These are phyloP conservation scores for Drosophila cardini DNA, from an alignment of 1,140 invertebrate genomes.

Conservation along the genomic window DNA sequence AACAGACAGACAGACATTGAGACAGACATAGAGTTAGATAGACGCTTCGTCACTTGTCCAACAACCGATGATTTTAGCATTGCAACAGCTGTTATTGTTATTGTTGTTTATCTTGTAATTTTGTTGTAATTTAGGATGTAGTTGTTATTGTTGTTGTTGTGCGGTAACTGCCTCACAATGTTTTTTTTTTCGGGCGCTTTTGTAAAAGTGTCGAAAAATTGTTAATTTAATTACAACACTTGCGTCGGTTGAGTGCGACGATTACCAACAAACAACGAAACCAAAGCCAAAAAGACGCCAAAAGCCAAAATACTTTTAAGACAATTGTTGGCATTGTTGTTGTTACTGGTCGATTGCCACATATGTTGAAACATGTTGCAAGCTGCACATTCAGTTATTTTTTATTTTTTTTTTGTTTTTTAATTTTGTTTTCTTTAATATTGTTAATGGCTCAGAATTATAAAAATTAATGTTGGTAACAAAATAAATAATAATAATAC, in stretches of 20 bases:
- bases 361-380: constrained; percentile 72
- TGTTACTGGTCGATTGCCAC: constrained; percentile 56
- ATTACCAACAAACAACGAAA: constrained; percentile 61
- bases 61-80: constrained; percentile 63
- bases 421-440: constrained; percentile 30
- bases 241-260: constrained; percentile 78
- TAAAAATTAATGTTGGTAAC: constrained; percentile 32
- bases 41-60: constrained; percentile 49
- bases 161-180: constrained; percentile 61
- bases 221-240: constrained; percentile 82
- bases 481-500: constrained; percentile 35
- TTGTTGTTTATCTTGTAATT: constrained; percentile 32
- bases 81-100: constrained; percentile 62
- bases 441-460: constrained; percentile 46
- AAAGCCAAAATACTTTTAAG: constrained; percentile 65
- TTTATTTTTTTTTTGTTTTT: constrained; percentile 24
- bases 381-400: constrained; percentile 45
- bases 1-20: too few species aligned
- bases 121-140: constrained; percentile 27
- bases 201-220: constrained; percentile 71
- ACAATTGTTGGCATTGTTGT: constrained; percentile 62
- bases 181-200: constrained; percentile 58
- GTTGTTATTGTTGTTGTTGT: constrained; percentile 20
- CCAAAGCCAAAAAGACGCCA: constrained; percentile 39
- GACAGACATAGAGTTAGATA: constrained; percentile 19